A percentile compares a stretch with the other conserved stretches of the same genome.
Evolutionary conservation across 2,797 vertebrate genomes (phyloP).

Genomic region (Spheniscus humboldti): DNA sequence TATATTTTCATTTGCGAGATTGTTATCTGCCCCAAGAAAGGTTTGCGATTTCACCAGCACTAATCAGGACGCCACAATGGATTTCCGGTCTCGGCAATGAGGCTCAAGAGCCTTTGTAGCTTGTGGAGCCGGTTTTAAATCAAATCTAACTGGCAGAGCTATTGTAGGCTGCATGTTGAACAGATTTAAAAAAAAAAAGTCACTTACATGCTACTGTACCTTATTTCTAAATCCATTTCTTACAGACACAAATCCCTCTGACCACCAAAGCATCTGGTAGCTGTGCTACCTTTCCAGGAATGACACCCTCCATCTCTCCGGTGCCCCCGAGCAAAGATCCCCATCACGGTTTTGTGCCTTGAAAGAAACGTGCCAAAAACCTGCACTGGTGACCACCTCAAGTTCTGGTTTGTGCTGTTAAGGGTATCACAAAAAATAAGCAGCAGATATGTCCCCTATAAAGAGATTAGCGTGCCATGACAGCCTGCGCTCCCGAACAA

Average conservation of each 20-base stretch:
- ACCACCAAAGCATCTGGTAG: neutral
- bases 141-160: neutral
- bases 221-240: constrained; percentile 4
- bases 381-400: neutral
- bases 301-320: neutral
- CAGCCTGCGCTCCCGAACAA: neutral
- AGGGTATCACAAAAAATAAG: neutral
- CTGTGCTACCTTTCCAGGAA: neutral
- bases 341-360: neutral
- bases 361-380: neutral
- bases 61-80: constrained; percentile 52
- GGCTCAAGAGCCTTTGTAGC: neutral
- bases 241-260: constrained; percentile 2
- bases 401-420: neutral
- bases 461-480: neutral
- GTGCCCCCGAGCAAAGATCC: neutral
- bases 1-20: constrained; percentile 50
- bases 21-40: constrained; percentile 43
- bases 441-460: neutral
- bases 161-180: neutral
- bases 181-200: neutral
- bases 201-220: neutral
- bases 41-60: constrained; percentile 61
- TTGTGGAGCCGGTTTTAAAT: constrained; percentile 27
- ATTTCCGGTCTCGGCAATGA: constrained; percentile 4